Evolutionary conservation across 2,797 vertebrate species (phyloP).

Genomic region (Hyperoplus immaculatus): DNA sequence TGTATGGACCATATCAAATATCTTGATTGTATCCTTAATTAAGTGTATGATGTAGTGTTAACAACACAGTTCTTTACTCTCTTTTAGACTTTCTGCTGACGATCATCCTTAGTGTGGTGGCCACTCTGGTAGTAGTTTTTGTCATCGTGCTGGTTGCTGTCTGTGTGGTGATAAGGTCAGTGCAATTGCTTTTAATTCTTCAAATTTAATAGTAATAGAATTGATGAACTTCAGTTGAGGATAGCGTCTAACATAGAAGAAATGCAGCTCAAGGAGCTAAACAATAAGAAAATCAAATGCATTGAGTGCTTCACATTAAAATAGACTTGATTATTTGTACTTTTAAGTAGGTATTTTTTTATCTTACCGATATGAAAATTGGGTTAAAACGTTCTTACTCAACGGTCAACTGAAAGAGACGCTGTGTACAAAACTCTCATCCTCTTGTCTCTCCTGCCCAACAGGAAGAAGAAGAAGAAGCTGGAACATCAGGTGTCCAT

Average conservation of each 20-base stretch:
- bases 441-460: not conserved
- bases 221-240: no score
- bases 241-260: no score
- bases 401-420: not conserved
- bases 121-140: constrained; percentile 71
- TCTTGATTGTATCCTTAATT: not conserved
- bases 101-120: constrained; percentile 81
- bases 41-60: not conserved
- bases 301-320: no score
- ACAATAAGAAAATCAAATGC: no score
- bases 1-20: not conserved
- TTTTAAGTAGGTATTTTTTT: not conserved
- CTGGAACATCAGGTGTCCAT: constrained; percentile 80
- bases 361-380: no score
- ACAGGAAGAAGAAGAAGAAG: constrained; percentile 83
- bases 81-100: constrained; percentile 79
- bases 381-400: not conserved
- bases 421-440: not conserved
- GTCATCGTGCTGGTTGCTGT: constrained; percentile 75
- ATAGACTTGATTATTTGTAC: not conserved
- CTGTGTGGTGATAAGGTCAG: constrained; percentile 88
- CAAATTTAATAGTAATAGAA: no score
- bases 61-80: constrained; percentile 36
- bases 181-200: constrained; percentile 30
- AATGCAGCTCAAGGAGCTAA: no score